These are phyloP conservation scores for Oreochromis tanganicae DNA, from an alignment of 2,113 vertebrate genomes.

Conservation along the genomic window DNA sequence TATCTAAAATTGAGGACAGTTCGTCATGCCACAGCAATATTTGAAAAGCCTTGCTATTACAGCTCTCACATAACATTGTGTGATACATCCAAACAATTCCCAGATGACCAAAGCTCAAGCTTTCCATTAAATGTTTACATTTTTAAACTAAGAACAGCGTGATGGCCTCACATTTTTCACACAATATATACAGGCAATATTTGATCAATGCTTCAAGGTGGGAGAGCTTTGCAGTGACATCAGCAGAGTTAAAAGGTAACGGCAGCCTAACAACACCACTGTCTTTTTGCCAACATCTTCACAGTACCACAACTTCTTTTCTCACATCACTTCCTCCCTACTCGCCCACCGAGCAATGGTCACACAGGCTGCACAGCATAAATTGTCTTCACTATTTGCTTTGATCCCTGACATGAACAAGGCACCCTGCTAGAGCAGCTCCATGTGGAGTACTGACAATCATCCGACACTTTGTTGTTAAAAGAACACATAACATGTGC, in stretches of 20 bases:
- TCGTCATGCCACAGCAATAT: neutral
- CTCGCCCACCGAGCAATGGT: constrained; percentile 37
- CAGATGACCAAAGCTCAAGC: neutral
- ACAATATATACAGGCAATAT: neutral
- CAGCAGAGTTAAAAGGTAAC: neutral
- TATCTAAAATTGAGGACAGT: neutral
- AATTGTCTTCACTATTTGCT: constrained; percentile 56
- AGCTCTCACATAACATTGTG: neutral
- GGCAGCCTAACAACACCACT: neutral
- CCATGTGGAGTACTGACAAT: constrained; percentile 46
- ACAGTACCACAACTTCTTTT: neutral
- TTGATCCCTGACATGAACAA: constrained; percentile 58
- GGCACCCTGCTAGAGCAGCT: constrained; percentile 38
- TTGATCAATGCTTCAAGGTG: neutral
- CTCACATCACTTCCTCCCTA: constrained; percentile 33
- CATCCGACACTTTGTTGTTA: constrained; percentile 36
- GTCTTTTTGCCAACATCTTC: neutral
- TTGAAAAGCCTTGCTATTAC: neutral
- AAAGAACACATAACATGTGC: constrained; percentile 23
- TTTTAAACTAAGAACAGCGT: neutral
- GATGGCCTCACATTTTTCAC: neutral
- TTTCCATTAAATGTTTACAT: neutral
- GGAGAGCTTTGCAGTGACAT: neutral
- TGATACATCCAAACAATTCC: neutral
- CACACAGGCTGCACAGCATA: constrained; percentile 62